Conservation (phyloP, 2,888 invertebrate genomes). For the Erebia aethiops region DNA sequence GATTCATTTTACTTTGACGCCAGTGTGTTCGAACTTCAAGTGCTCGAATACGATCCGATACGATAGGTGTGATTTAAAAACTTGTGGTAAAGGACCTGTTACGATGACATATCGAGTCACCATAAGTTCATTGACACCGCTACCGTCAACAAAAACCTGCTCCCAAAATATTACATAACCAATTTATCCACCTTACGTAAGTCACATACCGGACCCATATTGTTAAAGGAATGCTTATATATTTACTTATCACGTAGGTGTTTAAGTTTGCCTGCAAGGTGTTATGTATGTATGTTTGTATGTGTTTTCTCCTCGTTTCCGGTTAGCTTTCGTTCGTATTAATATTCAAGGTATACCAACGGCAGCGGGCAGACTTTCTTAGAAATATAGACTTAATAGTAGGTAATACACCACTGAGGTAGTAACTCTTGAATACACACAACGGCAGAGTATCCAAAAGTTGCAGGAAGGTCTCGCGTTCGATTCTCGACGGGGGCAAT, state of each 20-base stretch:
- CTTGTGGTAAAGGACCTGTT: background rate
- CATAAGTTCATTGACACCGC: background rate
- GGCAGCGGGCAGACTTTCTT: conserved; percentile 45
- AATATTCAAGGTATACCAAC: conserved; percentile 52
- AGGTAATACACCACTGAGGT: conserved; percentile 15
- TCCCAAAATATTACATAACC: conserved; percentile 9
- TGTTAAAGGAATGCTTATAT: conserved; percentile 18
- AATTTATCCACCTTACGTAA: conserved; percentile 8
- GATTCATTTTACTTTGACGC: no score
- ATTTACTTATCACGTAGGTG: conserved; percentile 11
- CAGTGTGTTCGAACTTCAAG: no score
- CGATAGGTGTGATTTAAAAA: no score
- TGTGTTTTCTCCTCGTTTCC: conserved; percentile 53
- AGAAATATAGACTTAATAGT: conserved; percentile 32
- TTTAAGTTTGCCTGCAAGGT: conserved; percentile 13
- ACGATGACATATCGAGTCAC: background rate
- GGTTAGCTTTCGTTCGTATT: conserved; percentile 65
- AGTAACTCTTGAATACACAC: background rate
- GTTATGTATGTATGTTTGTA: conserved; percentile 42
- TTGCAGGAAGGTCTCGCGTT: no score
- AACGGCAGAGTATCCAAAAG: background rate
- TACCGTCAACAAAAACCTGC: conserved; percentile 9
- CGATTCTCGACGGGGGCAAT: no score
- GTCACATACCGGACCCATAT: conserved; percentile 6
- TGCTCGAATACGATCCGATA: no score